A percentile compares a stretch with the other conserved stretches of the same genome.
These are phyloP conservation scores for Polyommatus icarus DNA, from an alignment of 2,888 invertebrate genomes.

Conservation along the genomic window DNA sequence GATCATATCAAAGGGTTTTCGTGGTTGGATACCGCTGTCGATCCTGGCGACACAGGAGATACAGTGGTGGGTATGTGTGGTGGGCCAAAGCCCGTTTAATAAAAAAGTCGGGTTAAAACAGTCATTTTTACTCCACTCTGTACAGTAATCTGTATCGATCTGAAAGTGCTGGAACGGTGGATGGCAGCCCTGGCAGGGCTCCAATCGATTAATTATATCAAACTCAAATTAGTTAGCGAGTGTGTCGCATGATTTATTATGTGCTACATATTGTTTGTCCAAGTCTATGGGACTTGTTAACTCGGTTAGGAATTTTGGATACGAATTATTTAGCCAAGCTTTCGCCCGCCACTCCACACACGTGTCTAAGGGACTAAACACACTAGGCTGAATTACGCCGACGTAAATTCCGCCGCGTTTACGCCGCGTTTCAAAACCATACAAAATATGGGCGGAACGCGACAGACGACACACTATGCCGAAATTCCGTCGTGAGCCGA, in stretches of 20 bases:
- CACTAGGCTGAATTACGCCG: too few species aligned
- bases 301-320: slow-evolving; percentile 1
- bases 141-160: slow-evolving; percentile 8
- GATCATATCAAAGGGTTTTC: too few species aligned
- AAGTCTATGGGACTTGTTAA: slow-evolving; percentile 19
- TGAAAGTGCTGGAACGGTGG: not conserved
- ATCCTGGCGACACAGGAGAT: too few species aligned
- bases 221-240: slow-evolving; percentile 28
- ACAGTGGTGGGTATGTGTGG: too few species aligned
- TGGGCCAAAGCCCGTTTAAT: too few species aligned
- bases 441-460: too few species aligned
- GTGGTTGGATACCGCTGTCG: too few species aligned
- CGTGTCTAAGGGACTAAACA: not conserved
- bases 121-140: not conserved
- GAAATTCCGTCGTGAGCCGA: too few species aligned
- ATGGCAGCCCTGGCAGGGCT: slow-evolving; percentile 24
- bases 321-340: not conserved
- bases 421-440: too few species aligned
- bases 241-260: slow-evolving; percentile 29
- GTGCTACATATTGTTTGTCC: slow-evolving; percentile 22
- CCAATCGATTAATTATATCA: slow-evolving; percentile 31
- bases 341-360: not conserved
- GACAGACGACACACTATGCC: too few species aligned
- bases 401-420: too few species aligned
- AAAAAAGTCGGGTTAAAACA: not conserved